Evolutionary conservation across 37 sponge, comb jelly and placozoan genomes (phyloP).

Genomic region (Mnemiopsis leidyi): DNA sequence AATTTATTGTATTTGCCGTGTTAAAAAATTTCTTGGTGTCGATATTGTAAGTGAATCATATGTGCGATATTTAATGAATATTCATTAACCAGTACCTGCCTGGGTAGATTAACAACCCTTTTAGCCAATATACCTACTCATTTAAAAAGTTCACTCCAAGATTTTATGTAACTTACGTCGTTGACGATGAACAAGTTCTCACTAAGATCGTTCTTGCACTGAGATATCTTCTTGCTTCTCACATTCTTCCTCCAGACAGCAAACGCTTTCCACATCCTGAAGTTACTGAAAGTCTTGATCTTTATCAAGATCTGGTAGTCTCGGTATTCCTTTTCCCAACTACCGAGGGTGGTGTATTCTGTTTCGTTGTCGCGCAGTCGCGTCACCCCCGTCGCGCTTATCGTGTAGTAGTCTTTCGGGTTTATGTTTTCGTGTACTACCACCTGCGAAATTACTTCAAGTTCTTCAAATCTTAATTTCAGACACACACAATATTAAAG

Average conservation of each 20-base stretch:
- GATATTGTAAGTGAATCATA: background rate
- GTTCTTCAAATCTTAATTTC: no score
- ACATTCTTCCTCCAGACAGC: constrained; percentile 90
- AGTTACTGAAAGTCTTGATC: constrained; percentile 92
- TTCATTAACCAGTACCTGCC: no score
- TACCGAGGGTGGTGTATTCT: constrained; percentile 79
- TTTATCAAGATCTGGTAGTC: constrained; percentile 80
- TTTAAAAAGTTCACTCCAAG: no score
- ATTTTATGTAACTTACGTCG: constrained; percentile 64
- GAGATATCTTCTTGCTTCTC: constrained; percentile 75
- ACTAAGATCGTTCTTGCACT: constrained; percentile 73
- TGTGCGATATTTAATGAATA: background rate
- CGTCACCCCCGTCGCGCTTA: constrained; percentile 87
- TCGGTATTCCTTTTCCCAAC: constrained; percentile 86
- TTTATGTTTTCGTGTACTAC: constrained; percentile 80
- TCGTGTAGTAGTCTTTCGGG: constrained; percentile 81
- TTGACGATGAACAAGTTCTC: constrained; percentile 83
- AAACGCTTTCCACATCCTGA: constrained; percentile 93
- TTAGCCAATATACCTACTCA: no score
- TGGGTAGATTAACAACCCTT: no score
- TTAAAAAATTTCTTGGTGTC: no score
- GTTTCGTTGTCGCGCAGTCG: constrained; percentile 75
- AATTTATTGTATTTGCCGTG: no score
- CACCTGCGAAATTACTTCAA: constrained; percentile 73
- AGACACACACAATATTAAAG: no score